Base-by-base conservation (phyloP, 1,140 invertebrate species). In the Micrasema minimum region DNA sequence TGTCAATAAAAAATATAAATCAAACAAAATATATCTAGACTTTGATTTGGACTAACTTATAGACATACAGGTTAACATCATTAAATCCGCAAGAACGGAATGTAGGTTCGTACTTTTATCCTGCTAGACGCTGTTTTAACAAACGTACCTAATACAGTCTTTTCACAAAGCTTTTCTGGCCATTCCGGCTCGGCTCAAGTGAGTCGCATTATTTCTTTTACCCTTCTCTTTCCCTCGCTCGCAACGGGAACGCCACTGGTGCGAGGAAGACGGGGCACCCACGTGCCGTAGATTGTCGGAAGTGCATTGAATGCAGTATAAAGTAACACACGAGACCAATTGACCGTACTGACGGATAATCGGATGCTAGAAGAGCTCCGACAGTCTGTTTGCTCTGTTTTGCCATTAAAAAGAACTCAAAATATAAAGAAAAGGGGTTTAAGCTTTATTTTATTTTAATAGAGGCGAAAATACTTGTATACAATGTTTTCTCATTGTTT, bases 151-250 rank as follows among this genome's bases (percentile, higher is more conserved):
- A n/a, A n/a, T n/a, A n/a, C n/a, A 48, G 23, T 22, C 41, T 22
- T 31, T 41, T 31, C n/a, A 50, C 37, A 35, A 69, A 41, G 37
- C 50, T 45, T 55, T 64, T 20, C 48, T 48, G 62, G 18, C 50
- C 69, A 59, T 43, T 70, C 59, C 45, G 48, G 31, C 46, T 38
- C n/a, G 23, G 69, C 71, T 48, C 53, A 67, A 74, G 55, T 64
- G 62, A 67, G 57, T 74, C 53, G 41, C 61, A 67, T 70, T 74
- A 70, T 48, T 74, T 70, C 64, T 57, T 51, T 67, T 26, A n/a
- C 26, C 35, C 50, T 26, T 67, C 65, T 67, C 65, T 31, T 14
- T 67, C 50, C 31, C 37, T 9, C 65, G 18, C 37, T 0, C 11
- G 16, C 9, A n/a, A n/a, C 7, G 7, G 9, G 12, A 2, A 20